Conservation (phyloP, 2,888 invertebrate genomes). For the Cheilosia scutellata region DNA sequence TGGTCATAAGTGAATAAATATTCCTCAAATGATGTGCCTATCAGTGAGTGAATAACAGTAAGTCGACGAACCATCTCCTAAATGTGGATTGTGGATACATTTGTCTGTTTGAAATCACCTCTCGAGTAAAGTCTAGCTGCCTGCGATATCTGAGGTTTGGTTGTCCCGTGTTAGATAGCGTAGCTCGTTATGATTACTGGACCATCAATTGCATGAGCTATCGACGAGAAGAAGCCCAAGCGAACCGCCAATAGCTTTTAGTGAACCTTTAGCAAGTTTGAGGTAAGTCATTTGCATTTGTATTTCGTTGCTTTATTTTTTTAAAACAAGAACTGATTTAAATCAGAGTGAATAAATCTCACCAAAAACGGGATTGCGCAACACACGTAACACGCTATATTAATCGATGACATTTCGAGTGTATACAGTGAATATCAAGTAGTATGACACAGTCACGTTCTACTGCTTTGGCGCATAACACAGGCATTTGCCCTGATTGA, state of each 20-base stretch:
- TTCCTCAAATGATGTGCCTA: constrained; percentile 31
- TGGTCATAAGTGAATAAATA: constrained; percentile 47
- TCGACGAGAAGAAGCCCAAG: constrained; percentile 27
- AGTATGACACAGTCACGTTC: constrained; percentile 14
- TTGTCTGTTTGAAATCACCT: constrained; percentile 45
- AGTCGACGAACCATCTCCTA: constrained; percentile 18
- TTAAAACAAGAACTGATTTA: neutral
- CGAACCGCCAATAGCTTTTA: constrained; percentile 31
- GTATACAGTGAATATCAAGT: constrained; percentile 7
- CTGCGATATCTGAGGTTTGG: constrained; percentile 22
- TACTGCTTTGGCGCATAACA: constrained; percentile 19
- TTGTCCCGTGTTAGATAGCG: constrained; percentile 15
- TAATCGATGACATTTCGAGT: constrained; percentile 48
- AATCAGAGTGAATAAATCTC: constrained; percentile 19
- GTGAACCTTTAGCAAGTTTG: constrained; percentile 29
- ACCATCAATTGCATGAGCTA: constrained; percentile 19
- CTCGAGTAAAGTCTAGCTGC: constrained; percentile 21
- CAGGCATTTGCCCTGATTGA: constrained; percentile 49
- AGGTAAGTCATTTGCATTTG: constrained; percentile 33
- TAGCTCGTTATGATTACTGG: constrained; percentile 20
- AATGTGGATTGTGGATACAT: constrained; percentile 57
- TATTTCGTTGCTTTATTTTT: neutral
- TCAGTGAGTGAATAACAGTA: constrained; percentile 55
- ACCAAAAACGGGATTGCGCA: constrained; percentile 57
- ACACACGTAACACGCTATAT: constrained; percentile 42